Percentiles rank a stretch among this genome's conserved stretches.
phyloP scores from a whole-genome alignment of 2,113 vertebrate species.

The Verasper variegatus region DNA sequence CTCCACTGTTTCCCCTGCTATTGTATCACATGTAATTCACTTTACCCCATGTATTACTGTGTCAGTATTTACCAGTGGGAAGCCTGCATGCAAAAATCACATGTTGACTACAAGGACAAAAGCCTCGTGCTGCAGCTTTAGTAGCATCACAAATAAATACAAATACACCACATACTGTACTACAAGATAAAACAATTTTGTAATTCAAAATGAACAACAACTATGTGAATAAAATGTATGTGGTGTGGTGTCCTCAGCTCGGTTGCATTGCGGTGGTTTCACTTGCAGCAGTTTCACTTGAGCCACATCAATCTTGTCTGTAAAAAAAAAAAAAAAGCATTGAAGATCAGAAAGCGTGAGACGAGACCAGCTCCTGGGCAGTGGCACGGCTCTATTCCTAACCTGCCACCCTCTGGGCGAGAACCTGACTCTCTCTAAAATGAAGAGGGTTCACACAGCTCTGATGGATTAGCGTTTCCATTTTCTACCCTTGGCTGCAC shows the following conservation, averaged over 20 bases:
- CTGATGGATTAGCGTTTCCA: constrained; percentile 62
- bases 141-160: constrained; percentile 10
- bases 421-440: constrained; percentile 57
- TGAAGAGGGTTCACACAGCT: constrained; percentile 58
- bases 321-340: neutral
- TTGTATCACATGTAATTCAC: constrained; percentile 52
- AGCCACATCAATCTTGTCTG: constrained; percentile 28
- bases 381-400: constrained; percentile 28
- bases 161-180: constrained; percentile 4
- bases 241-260: too few species aligned
- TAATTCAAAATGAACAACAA: too few species aligned
- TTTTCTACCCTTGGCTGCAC: constrained; percentile 63
- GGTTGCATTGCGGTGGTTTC: constrained; percentile 3
- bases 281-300: constrained; percentile 30
- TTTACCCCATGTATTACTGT: neutral
- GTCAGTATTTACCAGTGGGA: constrained; percentile 34
- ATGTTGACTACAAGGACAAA: constrained; percentile 39
- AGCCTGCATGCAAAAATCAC: constrained; percentile 47
- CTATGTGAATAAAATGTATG: too few species aligned
- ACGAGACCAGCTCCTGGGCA: constrained; percentile 35
- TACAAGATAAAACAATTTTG: too few species aligned
- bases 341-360: constrained; percentile 42
- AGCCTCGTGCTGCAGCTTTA: constrained; percentile 26
- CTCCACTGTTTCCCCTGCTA: constrained; percentile 47
- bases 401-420: constrained; percentile 66